Conservation (phyloP, 2,113 vertebrate genomes). For the Egretta garzetta region DNA sequence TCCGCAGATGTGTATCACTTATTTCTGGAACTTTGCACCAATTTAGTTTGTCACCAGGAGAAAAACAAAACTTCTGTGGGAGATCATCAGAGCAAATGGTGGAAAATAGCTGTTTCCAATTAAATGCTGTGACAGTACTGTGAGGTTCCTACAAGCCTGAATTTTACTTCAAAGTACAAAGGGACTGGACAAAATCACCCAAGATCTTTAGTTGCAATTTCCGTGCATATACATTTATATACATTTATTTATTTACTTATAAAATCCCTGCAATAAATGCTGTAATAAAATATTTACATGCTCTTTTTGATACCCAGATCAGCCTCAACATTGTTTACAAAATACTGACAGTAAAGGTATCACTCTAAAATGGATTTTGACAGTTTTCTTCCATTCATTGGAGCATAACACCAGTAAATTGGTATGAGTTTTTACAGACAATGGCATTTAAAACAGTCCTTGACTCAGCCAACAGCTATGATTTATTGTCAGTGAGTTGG, state of each 20-base stretch:
- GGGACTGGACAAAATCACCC: not conserved
- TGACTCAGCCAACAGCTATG: constrained; percentile 11
- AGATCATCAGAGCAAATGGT: not conserved
- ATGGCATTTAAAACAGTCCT: constrained; percentile 34
- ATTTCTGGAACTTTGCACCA: not conserved
- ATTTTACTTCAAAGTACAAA: not conserved
- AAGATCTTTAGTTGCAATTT: not conserved
- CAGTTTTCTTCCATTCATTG: not conserved
- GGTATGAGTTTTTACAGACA: constrained; percentile 37
- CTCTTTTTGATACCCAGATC: not conserved
- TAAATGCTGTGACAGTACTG: not conserved
- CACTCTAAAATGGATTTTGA: constrained; percentile 30
- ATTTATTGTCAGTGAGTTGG: constrained; percentile 37
- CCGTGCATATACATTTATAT: not conserved
- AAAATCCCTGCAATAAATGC: not conserved
- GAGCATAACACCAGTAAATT: constrained; percentile 40
- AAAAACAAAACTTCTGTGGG: not conserved
- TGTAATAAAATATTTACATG: not conserved
- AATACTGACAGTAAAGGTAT: not conserved
- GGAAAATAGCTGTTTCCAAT: not conserved
- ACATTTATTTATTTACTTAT: not conserved
- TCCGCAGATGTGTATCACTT: not conserved
- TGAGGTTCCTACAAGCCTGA: not conserved
- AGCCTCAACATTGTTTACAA: not conserved
- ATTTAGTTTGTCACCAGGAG: not conserved